phyloP scores from a whole-genome alignment of 2,888 invertebrate genomes.

The Oegoconia quadripuncta region DNA sequence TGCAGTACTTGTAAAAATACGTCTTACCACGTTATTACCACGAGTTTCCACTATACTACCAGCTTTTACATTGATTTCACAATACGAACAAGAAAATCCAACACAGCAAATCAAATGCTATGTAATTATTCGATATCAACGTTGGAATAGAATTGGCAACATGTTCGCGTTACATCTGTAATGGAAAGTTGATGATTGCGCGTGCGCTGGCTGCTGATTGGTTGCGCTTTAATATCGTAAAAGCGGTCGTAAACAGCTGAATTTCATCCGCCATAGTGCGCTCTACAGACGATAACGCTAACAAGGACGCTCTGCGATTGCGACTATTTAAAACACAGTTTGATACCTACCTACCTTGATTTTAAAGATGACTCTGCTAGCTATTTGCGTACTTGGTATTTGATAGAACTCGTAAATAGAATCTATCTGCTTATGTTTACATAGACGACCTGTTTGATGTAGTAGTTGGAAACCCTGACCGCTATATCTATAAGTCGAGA shows the following conservation, averaged over 20 bases:
- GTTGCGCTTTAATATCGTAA: conserved; percentile 20
- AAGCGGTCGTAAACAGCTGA: conserved; percentile 18
- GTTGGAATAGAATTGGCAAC: conserved; percentile 5
- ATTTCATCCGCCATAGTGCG: conserved; percentile 15
- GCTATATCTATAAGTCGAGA: too few species aligned
- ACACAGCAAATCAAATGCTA: conserved; percentile 29
- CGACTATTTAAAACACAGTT: not conserved
- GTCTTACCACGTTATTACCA: too few species aligned
- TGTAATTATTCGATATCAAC: conserved; percentile 36
- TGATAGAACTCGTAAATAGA: too few species aligned
- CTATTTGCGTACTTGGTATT: too few species aligned
- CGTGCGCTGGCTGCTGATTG: conserved; percentile 33
- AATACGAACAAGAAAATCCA: not conserved
- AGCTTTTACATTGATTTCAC: conserved; percentile 1
- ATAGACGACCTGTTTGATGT: too few species aligned
- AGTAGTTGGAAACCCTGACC: too few species aligned
- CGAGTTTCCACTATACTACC: conserved; percentile 3
- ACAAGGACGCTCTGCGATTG: conserved; percentile 9
- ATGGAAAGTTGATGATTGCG: conserved; percentile 25
- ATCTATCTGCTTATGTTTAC: too few species aligned
- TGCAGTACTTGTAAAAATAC: too few species aligned
- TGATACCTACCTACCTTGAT: not conserved
- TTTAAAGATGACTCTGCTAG: too few species aligned
- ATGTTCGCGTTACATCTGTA: conserved; percentile 27
- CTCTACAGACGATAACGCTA: conserved; percentile 9